These are phyloP conservation scores for Anolis carolinensis DNA, from an alignment of 2,113 vertebrate species.

Conservation along the genomic window DNA sequence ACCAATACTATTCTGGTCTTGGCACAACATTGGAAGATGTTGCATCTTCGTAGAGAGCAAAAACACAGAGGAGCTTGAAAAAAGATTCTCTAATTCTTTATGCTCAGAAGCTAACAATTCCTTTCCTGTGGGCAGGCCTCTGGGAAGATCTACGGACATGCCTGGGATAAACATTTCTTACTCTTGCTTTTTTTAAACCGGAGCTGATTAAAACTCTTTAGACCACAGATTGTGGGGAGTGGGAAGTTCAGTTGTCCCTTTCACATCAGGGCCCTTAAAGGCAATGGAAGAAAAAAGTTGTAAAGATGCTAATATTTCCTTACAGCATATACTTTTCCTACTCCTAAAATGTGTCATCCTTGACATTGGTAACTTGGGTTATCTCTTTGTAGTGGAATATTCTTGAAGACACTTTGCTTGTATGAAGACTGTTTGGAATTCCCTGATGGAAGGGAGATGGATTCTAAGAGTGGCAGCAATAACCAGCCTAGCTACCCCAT, in stretches of 20 bases:
- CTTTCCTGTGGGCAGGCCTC: conserved; percentile 13
- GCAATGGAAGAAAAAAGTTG: not conserved
- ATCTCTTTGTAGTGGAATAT: not conserved
- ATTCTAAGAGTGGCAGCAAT: not conserved
- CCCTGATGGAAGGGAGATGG: not conserved
- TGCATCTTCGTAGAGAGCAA: not conserved
- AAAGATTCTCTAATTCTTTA: not conserved
- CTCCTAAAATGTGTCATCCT: not conserved
- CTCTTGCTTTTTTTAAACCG: not conserved
- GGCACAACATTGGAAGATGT: conserved; percentile 5
- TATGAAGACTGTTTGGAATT: not conserved
- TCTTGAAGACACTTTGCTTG: not conserved
- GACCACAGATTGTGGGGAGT: not conserved
- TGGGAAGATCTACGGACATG: not conserved
- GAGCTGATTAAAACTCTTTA: not conserved
- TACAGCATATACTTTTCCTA: not conserved
- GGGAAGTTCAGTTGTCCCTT: not conserved
- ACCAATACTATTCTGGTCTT: not conserved
- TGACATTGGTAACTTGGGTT: not conserved
- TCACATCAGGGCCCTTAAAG: not conserved
- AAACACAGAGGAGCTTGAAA: not conserved
- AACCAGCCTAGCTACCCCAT: not conserved
- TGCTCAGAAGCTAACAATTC: not conserved
- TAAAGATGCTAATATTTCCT: not conserved
- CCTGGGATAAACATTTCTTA: not conserved